Evolutionary conservation across 1,140 invertebrate species (phyloP).

Genomic region (Temnothorax longispinosus): DNA sequence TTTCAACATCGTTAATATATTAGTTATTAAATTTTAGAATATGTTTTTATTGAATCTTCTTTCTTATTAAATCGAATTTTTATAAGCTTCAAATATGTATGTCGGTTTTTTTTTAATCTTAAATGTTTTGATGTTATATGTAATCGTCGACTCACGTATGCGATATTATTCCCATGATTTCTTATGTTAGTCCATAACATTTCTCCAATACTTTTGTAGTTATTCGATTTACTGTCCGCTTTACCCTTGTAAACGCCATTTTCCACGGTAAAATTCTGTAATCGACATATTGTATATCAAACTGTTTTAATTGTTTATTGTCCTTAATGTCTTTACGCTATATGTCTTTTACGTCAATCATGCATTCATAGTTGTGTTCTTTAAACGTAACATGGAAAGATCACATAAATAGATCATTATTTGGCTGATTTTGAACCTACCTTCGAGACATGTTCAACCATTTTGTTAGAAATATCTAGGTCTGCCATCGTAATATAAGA

Average conservation of each 20-base stretch:
- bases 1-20: background rate
- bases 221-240: accelerated
- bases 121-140: background rate
- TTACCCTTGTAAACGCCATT: constrained; percentile 49
- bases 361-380: background rate
- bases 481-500: background rate
- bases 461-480: background rate
- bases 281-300: background rate
- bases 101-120: background rate
- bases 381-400: background rate
- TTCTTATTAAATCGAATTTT: background rate
- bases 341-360: background rate
- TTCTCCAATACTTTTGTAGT: constrained; percentile 40
- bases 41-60: background rate
- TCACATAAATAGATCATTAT: background rate
- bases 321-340: background rate
- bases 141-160: constrained; percentile 55
- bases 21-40: background rate
- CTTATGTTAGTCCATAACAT: constrained; percentile 47
- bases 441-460: background rate
- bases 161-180: background rate
- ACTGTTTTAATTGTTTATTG: background rate
- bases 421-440: background rate
- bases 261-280: constrained; percentile 33
- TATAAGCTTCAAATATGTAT: background rate